phyloP scores from a whole-genome alignment of 2,888 invertebrate genomes.

The Ormyrus nitidulus region DNA sequence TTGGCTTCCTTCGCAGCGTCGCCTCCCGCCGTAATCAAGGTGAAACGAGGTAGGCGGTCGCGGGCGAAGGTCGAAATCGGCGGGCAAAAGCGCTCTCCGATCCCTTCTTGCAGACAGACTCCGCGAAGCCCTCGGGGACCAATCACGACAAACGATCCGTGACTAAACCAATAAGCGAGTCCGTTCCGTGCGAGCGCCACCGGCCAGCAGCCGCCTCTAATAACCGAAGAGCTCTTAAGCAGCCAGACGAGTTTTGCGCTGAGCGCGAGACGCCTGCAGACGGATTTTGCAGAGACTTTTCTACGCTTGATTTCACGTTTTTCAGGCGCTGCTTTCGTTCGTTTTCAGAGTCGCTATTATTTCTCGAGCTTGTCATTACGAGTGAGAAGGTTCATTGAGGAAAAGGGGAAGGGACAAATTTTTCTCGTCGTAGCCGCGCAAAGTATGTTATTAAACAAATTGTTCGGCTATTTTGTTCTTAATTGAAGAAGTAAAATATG shows the following conservation, averaged over 20 bases:
- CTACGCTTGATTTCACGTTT: too few relatives aligned
- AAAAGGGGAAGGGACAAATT: too few relatives aligned
- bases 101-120: background rate
- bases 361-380: too few relatives aligned
- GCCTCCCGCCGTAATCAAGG: slow-evolving; percentile 19
- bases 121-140: slow-evolving; percentile 56
- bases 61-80: slow-evolving; percentile 13
- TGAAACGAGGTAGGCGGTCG: slow-evolving; percentile 31
- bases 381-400: too few relatives aligned
- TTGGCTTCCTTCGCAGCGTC: background rate
- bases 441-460: too few relatives aligned
- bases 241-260: background rate
- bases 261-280: background rate
- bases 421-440: too few relatives aligned
- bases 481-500: too few relatives aligned
- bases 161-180: slow-evolving; percentile 68
- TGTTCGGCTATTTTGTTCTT: too few relatives aligned
- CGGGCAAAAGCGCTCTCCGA: background rate
- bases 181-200: slow-evolving; percentile 28
- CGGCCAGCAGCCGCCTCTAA: slow-evolving; percentile 19
- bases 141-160: slow-evolving; percentile 67
- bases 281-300: background rate
- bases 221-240: slow-evolving; percentile 14
- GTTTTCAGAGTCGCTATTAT: too few relatives aligned
- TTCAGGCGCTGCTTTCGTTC: too few relatives aligned